Base-by-base conservation (phyloP, 2,888 invertebrate species). In the Cerceris ruficornis region DNA sequence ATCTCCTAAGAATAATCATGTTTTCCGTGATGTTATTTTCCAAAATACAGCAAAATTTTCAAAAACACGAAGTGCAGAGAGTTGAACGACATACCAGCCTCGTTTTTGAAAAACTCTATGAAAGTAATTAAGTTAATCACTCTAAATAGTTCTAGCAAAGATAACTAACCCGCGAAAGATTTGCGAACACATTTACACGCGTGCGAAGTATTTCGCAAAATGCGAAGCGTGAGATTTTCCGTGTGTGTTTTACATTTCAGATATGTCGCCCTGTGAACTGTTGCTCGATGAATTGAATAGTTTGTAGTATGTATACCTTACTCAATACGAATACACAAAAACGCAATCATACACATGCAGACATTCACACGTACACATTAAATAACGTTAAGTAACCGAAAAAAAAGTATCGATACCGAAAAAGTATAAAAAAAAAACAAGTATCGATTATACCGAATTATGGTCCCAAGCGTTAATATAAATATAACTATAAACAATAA, bases 201-300 rank as follows among this genome's bases (percentile, higher is more conserved):
- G 59, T 42, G 60, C 59, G 50, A 61, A 50, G 55, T 46, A 43
- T 43, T 39, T 15, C 50, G 28, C 39, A 54, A 6, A 14, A 68
- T 65, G 50, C 14, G 11, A 42, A 49, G 60, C 52, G 65, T 69
- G 60, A 58, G 70, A 64, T 76, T 77, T 79, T 64, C 77, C 77
- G 78, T 78, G 81, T 77, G 76, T 82, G 28, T 83, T 86, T 81
- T 73, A 83, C 68, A 75, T 73, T 74, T 79, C 78, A 75, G 57
- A 28, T 2, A 85, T 71, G 66, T 86, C 84, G 81, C 77, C 83
- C 82, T 69, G 79, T 73, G 84, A 83, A 86, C 86, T 87, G 87
- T 89, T 88, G 89, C 89, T 89, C 89, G 88, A 84, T 88, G 85
- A 88, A 88, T 87, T 88, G 88, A 87, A 83, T 86, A 87, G 88